Conservation (phyloP, 1,140 invertebrate species). For the Bacillus rossius region DNA sequence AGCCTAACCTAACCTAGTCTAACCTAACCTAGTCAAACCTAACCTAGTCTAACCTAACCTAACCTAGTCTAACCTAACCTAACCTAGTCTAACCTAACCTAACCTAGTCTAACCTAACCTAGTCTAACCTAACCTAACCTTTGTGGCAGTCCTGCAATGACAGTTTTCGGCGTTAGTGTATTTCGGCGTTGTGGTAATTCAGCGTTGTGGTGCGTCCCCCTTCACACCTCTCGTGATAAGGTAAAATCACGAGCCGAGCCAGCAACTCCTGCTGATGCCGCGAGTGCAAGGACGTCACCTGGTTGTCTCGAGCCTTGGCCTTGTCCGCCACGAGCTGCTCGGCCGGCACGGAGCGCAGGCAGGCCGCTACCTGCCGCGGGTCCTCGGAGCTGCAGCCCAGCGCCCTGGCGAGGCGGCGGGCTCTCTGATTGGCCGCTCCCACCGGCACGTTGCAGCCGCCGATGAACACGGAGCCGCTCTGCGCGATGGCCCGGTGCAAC, state of each 20-base stretch:
- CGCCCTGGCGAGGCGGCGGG: conserved; percentile 38
- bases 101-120: background rate
- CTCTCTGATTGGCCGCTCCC: conserved; percentile 31
- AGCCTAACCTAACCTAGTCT: no score
- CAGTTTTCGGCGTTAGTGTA: no score
- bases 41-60: no score
- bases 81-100: background rate
- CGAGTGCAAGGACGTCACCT: no score
- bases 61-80: background rate
- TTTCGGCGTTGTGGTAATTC: no score
- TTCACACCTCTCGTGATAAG: background rate
- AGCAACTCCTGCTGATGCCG: background rate
- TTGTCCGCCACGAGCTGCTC: conserved; percentile 33
- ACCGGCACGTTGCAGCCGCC: conserved; percentile 51
- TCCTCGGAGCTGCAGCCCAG: conserved; percentile 43
- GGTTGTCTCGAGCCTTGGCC: no score
- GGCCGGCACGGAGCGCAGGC: conserved; percentile 42
- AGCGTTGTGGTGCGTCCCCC: no score
- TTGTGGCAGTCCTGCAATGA: no score
- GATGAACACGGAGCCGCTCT: conserved; percentile 60
- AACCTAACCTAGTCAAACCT: no score
- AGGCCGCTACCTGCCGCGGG: conserved; percentile 38
- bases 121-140: no score
- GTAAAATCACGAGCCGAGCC: background rate
- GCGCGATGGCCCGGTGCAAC: conserved; percentile 55